These are phyloP conservation scores for Callinectes sapidus DNA, from an alignment of 2,888 invertebrate genomes.

Conservation along the genomic window DNA sequence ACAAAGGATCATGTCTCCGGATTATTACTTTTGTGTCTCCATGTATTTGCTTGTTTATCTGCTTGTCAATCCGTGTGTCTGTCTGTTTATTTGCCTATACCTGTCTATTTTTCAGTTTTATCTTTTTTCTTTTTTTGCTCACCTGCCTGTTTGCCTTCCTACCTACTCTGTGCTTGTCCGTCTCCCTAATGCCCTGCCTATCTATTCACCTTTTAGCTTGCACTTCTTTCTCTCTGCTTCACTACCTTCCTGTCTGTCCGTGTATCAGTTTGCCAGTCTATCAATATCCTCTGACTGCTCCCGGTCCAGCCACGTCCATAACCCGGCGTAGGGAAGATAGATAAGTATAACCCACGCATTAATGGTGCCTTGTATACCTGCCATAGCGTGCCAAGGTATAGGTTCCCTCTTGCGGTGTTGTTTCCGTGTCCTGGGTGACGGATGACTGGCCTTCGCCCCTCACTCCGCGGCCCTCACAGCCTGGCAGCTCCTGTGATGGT, in stretches of 20 bases:
- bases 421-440: background rate
- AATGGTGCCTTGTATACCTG: background rate
- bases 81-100: background rate
- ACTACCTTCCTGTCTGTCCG: background rate
- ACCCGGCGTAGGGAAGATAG: background rate
- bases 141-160: background rate
- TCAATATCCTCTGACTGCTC: background rate
- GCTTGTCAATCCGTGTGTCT: background rate
- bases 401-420: background rate
- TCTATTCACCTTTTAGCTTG: no score
- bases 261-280: background rate
- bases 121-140: background rate
- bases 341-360: background rate
- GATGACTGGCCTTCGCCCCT: background rate
- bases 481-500: background rate
- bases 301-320: background rate
- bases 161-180: no score
- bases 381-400: background rate
- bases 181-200: no score
- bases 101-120: no score
- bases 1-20: background rate
- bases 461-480: background rate
- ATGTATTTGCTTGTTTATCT: background rate
- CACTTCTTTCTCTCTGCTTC: no score
- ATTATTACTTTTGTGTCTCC: background rate